Percentiles rank a stretch among this genome's conserved stretches.
Conservation (phyloP, 2,888 invertebrate species). For the Scaeva pyrastri region DNA sequence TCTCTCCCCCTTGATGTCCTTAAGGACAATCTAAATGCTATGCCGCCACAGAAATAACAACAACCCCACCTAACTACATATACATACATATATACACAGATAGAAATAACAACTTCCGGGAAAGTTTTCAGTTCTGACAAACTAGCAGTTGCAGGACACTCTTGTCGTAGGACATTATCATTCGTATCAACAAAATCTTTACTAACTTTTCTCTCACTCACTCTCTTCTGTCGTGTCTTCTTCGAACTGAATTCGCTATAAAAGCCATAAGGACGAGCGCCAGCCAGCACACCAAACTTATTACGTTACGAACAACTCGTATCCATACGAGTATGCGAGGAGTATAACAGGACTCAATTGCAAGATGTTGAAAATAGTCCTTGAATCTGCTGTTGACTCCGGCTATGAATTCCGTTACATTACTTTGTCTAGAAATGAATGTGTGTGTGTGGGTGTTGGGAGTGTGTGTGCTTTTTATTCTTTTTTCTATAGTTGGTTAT, state of each 20-base stretch:
- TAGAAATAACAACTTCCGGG: conserved; percentile 69
- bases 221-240: neutral
- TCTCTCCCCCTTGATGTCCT: conserved; percentile 1
- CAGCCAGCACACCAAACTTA: neutral
- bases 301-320: too few relatives aligned
- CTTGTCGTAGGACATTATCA: conserved; percentile 60
- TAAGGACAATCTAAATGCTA: conserved; percentile 46
- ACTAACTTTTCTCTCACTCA: conserved; percentile 58
- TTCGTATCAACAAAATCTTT: conserved; percentile 62
- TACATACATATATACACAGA: too few relatives aligned
- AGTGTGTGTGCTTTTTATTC: conserved; percentile 5
- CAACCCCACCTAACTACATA: neutral
- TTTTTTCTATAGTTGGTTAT: conserved; percentile 8
- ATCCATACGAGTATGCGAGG: neutral
- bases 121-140: conserved; percentile 61
- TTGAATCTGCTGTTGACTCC: conserved; percentile 63
- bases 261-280: too few relatives aligned
- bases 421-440: conserved; percentile 38
- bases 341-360: conserved; percentile 6
- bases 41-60: neutral
- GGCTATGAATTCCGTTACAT: conserved; percentile 62
- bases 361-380: conserved; percentile 50
- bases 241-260: too few relatives aligned
- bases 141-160: conserved; percentile 49
- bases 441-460: conserved; percentile 9